phyloP scores from a whole-genome alignment of 2,888 invertebrate species.

The Tachina lurida region DNA sequence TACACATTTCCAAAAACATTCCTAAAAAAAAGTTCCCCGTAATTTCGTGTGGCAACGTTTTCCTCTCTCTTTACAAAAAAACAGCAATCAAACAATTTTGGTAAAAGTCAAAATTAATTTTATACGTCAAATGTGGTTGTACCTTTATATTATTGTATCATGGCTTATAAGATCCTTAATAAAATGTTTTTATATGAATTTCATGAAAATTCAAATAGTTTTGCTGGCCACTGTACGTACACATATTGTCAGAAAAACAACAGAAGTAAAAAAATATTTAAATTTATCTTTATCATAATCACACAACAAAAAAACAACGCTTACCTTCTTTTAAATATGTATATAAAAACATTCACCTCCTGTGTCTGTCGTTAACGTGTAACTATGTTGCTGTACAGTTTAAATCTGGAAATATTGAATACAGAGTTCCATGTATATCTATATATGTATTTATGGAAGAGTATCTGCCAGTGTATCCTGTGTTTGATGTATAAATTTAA shows the following conservation, averaged over 20 bases:
- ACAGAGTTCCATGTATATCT: neutral
- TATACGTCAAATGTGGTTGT: too few relatives aligned
- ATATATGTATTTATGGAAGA: neutral
- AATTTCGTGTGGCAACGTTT: too few relatives aligned
- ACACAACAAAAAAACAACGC: neutral
- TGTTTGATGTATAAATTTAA: constrained; percentile 50
- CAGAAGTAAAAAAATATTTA: neutral
- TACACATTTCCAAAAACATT: too few relatives aligned
- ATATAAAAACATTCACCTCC: neutral
- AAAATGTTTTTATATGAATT: too few relatives aligned
- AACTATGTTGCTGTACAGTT: neutral
- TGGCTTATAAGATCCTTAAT: too few relatives aligned
- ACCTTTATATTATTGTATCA: too few relatives aligned
- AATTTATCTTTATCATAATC: constrained; percentile 10
- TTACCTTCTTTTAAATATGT: constrained; percentile 2
- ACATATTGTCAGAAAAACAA: neutral
- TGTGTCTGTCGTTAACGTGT: neutral
- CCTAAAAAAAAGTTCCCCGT: too few relatives aligned
- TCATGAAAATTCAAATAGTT: too few relatives aligned
- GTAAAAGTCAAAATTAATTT: too few relatives aligned
- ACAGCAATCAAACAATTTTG: too few relatives aligned
- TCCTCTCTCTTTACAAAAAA: too few relatives aligned
- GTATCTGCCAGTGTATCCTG: neutral
- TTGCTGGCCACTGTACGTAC: too few relatives aligned
- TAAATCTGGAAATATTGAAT: neutral